phyloP scores from a whole-genome alignment of 2,888 invertebrate species.

The Leucophora obtusa region DNA sequence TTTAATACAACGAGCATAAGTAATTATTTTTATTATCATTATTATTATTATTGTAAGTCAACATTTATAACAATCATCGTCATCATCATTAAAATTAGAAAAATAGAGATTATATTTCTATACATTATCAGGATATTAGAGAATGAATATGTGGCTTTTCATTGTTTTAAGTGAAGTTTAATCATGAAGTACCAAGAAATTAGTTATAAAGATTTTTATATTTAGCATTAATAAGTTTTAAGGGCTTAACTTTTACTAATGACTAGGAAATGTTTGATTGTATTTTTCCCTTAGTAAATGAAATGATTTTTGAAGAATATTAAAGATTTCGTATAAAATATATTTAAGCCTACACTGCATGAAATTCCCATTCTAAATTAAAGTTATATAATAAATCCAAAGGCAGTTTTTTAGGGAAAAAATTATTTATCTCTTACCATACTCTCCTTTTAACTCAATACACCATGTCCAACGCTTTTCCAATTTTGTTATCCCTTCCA shows the following conservation, averaged over 20 bases:
- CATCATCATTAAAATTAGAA: slow-evolving; percentile 31
- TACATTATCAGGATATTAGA: slow-evolving; percentile 1
- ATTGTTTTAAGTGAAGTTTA: not conserved
- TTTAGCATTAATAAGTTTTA: not conserved
- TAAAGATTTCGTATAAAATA: too few species aligned
- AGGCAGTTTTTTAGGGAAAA: too few species aligned
- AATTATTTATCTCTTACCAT: too few species aligned
- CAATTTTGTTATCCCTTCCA: too few species aligned
- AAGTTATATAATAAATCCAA: too few species aligned
- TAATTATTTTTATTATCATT: slow-evolving; percentile 58
- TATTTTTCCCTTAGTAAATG: too few species aligned
- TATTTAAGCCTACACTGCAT: too few species aligned
- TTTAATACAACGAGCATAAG: slow-evolving; percentile 15
- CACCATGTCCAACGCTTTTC: too few species aligned
- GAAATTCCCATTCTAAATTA: too few species aligned
- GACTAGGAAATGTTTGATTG: not conserved
- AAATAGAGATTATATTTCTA: slow-evolving; percentile 29
- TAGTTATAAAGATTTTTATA: not conserved
- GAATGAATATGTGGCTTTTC: slow-evolving; percentile 9
- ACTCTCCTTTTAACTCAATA: too few species aligned
- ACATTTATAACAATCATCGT: slow-evolving; percentile 48
- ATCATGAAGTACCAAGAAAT: slow-evolving; percentile 10
- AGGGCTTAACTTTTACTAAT: not conserved
- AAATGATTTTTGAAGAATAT: too few species aligned
- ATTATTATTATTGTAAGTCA: slow-evolving; percentile 52